These are phyloP conservation scores for Acridotheres tristis DNA, from an alignment of 2,797 vertebrate species.

Conservation along the genomic window DNA sequence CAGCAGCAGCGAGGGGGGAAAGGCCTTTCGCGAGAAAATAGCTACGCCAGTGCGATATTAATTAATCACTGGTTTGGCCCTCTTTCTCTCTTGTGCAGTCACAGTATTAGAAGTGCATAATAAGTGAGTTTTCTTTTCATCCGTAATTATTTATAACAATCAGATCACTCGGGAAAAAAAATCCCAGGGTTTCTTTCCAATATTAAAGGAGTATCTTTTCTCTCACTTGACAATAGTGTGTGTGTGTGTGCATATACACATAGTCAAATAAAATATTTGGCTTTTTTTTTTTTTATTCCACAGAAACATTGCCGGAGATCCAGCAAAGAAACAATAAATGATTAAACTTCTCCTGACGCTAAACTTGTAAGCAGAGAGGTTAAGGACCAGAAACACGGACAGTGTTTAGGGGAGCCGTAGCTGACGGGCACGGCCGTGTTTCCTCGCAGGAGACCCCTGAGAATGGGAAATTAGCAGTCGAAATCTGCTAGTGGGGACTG, in stretches of 20 bases:
- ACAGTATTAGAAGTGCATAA: constrained; percentile 50
- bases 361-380: neutral
- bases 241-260: no score
- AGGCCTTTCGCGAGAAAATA: constrained; percentile 36
- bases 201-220: neutral
- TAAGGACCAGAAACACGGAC: neutral
- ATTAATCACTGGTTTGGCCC: constrained; percentile 60
- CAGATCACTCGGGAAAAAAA: neutral
- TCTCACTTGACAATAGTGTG: neutral
- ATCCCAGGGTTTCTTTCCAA: neutral
- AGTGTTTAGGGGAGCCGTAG: neutral
- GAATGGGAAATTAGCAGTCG: constrained; percentile 48
- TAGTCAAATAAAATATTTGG: neutral
- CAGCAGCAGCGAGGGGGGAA: neutral
- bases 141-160: constrained; percentile 59
- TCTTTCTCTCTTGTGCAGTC: constrained; percentile 18
- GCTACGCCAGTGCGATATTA: constrained; percentile 48
- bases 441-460: neutral
- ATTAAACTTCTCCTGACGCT: neutral
- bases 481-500: constrained; percentile 51
- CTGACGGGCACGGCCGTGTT: neutral
- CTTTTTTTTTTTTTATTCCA: rapidly evolving
- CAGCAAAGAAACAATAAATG: neutral
- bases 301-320: neutral
- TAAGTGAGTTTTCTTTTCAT: constrained; percentile 52